Evolutionary conservation across 2,888 invertebrate genomes (phyloP).

Genomic region (Clunio marinus): DNA sequence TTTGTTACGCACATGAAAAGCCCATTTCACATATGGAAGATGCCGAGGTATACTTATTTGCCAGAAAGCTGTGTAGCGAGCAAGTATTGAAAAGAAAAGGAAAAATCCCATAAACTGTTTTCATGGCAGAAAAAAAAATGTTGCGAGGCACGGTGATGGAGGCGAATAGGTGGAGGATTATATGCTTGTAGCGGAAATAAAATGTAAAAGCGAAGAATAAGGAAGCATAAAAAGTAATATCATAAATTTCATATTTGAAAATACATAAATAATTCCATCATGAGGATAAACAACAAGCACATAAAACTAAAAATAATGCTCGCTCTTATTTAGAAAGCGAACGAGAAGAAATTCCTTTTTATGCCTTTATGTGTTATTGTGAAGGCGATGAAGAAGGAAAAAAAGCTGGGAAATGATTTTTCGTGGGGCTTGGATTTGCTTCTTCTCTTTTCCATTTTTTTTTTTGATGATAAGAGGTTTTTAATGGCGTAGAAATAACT

Average conservation of each 20-base stretch:
- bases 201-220: constrained; percentile 24
- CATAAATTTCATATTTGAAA: constrained; percentile 39
- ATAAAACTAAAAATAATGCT: constrained; percentile 38
- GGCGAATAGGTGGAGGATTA: constrained; percentile 23
- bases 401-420: constrained; percentile 1
- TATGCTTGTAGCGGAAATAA: constrained; percentile 15
- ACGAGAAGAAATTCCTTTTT: neutral
- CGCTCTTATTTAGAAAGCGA: constrained; percentile 22
- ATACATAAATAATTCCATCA: constrained; percentile 38
- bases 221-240: constrained; percentile 36
- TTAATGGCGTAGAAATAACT: constrained; percentile 1
- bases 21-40: constrained; percentile 23
- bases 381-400: neutral
- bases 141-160: neutral
- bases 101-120: constrained; percentile 17
- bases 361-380: neutral
- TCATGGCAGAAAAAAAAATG: neutral
- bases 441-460: neutral
- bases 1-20: neutral
- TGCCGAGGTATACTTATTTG: neutral
- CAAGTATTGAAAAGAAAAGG: neutral
- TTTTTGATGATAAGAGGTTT: neutral
- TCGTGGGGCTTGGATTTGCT: too few species aligned
- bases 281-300: constrained; percentile 37
- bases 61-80: neutral